phyloP scores from a whole-genome alignment of 1,140 invertebrate species.

The Tyrophagus putrescentiae region DNA sequence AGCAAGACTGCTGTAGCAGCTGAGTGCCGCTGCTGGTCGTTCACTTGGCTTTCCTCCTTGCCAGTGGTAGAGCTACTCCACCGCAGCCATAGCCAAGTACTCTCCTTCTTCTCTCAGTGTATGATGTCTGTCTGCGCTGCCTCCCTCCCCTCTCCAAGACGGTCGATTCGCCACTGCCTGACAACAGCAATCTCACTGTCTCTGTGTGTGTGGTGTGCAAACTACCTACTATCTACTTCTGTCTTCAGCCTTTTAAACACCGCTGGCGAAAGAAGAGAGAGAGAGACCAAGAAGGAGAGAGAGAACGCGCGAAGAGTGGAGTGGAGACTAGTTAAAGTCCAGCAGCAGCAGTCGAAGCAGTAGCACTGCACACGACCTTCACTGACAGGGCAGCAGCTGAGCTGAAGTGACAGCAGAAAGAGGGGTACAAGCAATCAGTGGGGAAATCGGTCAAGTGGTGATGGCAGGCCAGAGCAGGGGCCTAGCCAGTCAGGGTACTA shows the following conservation, averaged over 20 bases:
- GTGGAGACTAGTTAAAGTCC: slow-evolving; percentile 1
- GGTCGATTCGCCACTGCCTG: too few species aligned
- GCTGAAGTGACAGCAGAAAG: too few species aligned
- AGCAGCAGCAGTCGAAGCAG: not conserved
- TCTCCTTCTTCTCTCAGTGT: too few species aligned
- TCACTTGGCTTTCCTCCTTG: not conserved
- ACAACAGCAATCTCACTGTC: too few species aligned
- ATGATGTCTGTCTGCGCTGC: too few species aligned
- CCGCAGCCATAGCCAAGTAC: too few species aligned
- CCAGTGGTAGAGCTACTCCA: not conserved
- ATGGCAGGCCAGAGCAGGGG: not conserved
- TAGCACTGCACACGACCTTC: slow-evolving; percentile 2
- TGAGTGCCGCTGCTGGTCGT: not conserved
- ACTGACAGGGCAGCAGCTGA: not conserved
- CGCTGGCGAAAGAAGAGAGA: too few species aligned
- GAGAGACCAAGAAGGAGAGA: too few species aligned
- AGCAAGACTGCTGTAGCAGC: not conserved
- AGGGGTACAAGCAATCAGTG: too few species aligned
- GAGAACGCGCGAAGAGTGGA: not conserved
- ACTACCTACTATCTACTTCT: too few species aligned
- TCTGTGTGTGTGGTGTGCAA: not conserved
- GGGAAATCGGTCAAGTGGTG: not conserved
- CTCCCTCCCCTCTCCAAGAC: not conserved
- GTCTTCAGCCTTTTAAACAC: not conserved
- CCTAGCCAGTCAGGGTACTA: too few species aligned